Evolutionary conservation across 2,888 invertebrate species (phyloP).

Genomic region (Caenorhabditis doughertyi): DNA sequence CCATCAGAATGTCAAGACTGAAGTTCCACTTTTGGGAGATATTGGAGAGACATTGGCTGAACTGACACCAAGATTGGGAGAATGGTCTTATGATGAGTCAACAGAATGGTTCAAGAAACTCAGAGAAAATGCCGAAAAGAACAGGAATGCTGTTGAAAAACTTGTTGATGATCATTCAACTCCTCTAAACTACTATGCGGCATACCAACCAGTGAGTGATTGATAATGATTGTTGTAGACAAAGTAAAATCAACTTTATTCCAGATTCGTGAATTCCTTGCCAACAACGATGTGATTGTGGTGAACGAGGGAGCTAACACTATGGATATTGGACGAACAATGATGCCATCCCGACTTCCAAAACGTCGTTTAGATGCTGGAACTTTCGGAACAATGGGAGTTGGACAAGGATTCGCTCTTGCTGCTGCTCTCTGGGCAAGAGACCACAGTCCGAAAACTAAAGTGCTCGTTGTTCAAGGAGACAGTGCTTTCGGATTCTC

Average conservation of each 20-base stretch:
- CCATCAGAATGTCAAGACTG: conserved; percentile 91
- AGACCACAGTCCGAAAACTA: conserved; percentile 88
- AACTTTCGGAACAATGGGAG: conserved; percentile 87
- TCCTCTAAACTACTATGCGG: conserved; percentile 95
- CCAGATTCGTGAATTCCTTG: conserved; percentile 77
- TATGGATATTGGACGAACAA: conserved; percentile 94
- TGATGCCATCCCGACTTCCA: conserved; percentile 73
- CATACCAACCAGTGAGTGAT: conserved; percentile 89
- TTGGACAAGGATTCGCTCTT: conserved; percentile 80
- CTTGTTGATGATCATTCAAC: conserved; percentile 88
- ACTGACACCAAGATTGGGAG: conserved; percentile 65
- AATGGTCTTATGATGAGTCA: conserved; percentile 71
- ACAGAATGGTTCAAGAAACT: conserved; percentile 74
- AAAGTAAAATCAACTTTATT: no score
- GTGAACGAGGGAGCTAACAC: conserved; percentile 98
- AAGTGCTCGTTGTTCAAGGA: conserved; percentile 95
- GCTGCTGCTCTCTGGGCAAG: conserved; percentile 94
- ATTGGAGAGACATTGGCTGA: conserved; percentile 76
- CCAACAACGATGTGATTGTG: conserved; percentile 88
- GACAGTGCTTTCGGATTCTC: conserved; percentile 99
- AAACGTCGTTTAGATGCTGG: conserved; percentile 89
- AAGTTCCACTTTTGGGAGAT: conserved; percentile 91
- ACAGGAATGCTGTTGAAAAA: conserved; percentile 83
- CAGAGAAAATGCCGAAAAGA: conserved; percentile 73
- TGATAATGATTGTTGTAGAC: no score